phyloP scores from a whole-genome alignment of 2,888 invertebrate genomes.

The Sinotaia quadrata region DNA sequence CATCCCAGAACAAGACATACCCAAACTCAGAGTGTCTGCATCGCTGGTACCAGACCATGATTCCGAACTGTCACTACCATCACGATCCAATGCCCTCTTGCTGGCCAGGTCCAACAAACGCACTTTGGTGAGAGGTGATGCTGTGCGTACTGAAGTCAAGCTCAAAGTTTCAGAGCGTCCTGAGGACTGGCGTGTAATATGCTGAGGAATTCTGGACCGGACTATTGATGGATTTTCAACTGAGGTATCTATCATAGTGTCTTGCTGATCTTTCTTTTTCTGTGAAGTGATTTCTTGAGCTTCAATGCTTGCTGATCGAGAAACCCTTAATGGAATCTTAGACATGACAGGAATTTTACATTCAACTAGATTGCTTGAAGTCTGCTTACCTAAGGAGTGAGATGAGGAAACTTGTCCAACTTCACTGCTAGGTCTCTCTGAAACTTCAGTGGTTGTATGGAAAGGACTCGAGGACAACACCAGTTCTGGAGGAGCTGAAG shows the following conservation, averaged over 20 bases:
- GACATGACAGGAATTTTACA: too few relatives aligned
- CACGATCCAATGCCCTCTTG: constrained; percentile 37
- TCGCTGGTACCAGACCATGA: constrained; percentile 26
- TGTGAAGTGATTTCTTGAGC: too few relatives aligned
- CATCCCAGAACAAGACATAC: constrained; percentile 26
- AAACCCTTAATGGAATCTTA: too few relatives aligned
- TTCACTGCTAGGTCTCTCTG: not conserved
- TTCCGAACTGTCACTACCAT: constrained; percentile 20
- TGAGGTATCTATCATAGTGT: too few relatives aligned
- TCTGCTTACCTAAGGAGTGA: too few relatives aligned
- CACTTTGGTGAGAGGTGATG: constrained; percentile 37
- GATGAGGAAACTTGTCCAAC: not conserved
- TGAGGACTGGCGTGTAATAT: constrained; percentile 29
- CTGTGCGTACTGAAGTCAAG: constrained; percentile 31
- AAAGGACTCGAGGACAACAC: not conserved
- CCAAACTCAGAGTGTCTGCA: constrained; percentile 25
- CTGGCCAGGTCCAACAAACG: constrained; percentile 35
- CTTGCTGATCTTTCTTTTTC: too few relatives aligned
- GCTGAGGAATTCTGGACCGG: too few relatives aligned
- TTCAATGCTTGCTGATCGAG: too few relatives aligned
- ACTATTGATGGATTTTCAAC: too few relatives aligned
- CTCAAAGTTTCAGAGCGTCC: constrained; percentile 34
- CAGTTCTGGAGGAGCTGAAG: not conserved
- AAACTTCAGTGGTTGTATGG: not conserved
- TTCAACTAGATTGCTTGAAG: too few relatives aligned